Evolutionary conservation across 1,140 invertebrate species (phyloP).

Genomic region (Caenorhabditis elegans): DNA sequence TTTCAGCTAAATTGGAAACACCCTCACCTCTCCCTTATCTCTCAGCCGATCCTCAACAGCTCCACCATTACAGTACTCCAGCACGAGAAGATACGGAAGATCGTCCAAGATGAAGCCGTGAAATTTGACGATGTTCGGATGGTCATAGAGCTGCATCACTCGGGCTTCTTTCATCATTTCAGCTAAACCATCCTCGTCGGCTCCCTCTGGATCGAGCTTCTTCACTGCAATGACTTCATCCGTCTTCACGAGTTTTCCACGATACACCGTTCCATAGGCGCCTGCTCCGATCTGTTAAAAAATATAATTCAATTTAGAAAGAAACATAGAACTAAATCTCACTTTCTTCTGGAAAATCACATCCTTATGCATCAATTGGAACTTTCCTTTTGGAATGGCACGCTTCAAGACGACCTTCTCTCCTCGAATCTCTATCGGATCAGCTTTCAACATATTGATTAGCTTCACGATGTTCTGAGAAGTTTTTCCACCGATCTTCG

Average conservation of each 20-base stretch:
- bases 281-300: constrained; percentile 55
- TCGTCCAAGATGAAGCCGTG: constrained; percentile 56
- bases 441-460: constrained; percentile 28
- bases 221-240: constrained; percentile 51
- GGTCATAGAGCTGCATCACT: constrained; percentile 59
- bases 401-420: constrained; percentile 44
- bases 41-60: constrained; percentile 55
- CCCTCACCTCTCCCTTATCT: background rate
- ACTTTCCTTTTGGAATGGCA: constrained; percentile 51
- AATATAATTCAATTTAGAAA: too few relatives aligned
- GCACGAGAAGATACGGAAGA: constrained; percentile 56
- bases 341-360: constrained; percentile 54
- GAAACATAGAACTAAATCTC: background rate
- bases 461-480: background rate
- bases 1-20: background rate
- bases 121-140: constrained; percentile 58
- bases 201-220: constrained; percentile 53
- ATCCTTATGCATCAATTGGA: constrained; percentile 51
- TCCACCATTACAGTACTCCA: constrained; percentile 59
- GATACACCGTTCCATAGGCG: constrained; percentile 58
- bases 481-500: background rate
- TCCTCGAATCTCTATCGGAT: background rate
- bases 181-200: constrained; percentile 51
- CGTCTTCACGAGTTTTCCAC: constrained; percentile 46
- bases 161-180: constrained; percentile 62